Evolutionary conservation across 1,140 invertebrate genomes (phyloP).

Genomic region (Hyposmocoma kahamanoa): DNA sequence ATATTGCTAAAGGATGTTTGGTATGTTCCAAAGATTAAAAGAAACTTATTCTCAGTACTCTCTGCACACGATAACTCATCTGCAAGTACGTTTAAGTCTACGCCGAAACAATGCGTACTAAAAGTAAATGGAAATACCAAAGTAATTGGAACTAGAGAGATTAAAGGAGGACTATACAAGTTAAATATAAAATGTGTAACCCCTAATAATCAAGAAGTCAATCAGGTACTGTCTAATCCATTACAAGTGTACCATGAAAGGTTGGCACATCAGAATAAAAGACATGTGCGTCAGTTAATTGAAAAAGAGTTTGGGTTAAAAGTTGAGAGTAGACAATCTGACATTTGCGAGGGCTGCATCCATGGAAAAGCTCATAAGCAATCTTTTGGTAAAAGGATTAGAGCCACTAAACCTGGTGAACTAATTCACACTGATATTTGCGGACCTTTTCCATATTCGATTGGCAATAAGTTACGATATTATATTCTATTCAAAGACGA

Average conservation of each 20-base stretch:
- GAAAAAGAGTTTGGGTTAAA: slow-evolving; percentile 8
- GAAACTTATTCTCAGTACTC: slow-evolving; percentile 17
- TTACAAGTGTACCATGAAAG: slow-evolving; percentile 6
- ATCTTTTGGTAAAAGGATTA: slow-evolving; percentile 12
- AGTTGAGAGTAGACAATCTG: background rate
- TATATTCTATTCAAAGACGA: slow-evolving; percentile 13
- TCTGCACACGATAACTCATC: slow-evolving; percentile 8
- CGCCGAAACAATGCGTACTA: background rate
- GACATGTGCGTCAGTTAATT: background rate
- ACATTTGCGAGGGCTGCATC: slow-evolving; percentile 15
- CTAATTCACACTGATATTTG: slow-evolving; percentile 8
- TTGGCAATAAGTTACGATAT: slow-evolving; percentile 1
- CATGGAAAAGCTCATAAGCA: slow-evolving; percentile 17
- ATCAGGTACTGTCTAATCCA: background rate
- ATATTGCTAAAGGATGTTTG: slow-evolving; percentile 7
- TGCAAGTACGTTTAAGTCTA: slow-evolving; percentile 8
- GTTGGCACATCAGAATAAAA: background rate
- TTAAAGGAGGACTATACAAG: slow-evolving; percentile 5
- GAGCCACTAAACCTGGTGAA: slow-evolving; percentile 17
- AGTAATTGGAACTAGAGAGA: background rate
- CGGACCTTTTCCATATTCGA: slow-evolving; percentile 5
- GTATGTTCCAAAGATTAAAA: slow-evolving; percentile 12
- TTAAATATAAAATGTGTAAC: background rate
- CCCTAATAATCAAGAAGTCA: background rate
- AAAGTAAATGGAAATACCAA: background rate